Evolutionary conservation across 1,140 invertebrate species (phyloP).

Genomic region (Bombus waltoni): DNA sequence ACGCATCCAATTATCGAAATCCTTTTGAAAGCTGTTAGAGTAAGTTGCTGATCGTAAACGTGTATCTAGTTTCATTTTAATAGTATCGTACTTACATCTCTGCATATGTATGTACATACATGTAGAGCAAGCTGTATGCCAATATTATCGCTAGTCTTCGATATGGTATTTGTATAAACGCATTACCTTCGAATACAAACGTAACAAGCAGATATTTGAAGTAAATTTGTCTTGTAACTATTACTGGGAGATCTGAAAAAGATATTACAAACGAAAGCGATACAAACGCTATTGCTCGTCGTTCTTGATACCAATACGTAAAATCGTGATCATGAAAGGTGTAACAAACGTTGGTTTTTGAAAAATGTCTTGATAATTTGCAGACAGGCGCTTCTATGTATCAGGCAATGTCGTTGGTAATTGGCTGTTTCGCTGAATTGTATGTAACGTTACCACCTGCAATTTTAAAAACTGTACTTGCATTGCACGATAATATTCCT

Average conservation of each 20-base stretch:
- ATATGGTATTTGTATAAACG: background rate
- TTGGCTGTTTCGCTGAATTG: constrained; percentile 87
- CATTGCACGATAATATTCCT: constrained; percentile 86
- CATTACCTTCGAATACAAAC: background rate
- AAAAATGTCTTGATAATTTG: background rate
- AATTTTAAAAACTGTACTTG: constrained; percentile 82
- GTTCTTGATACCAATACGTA: too few relatives aligned
- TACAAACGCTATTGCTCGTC: background rate
- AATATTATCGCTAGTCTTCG: background rate
- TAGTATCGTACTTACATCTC: too few relatives aligned
- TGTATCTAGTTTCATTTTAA: background rate
- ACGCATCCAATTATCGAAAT: constrained; percentile 86
- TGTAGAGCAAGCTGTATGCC: too few relatives aligned
- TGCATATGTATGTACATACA: too few relatives aligned
- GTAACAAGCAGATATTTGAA: too few relatives aligned
- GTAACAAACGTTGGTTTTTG: background rate
- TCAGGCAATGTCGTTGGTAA: constrained; percentile 88
- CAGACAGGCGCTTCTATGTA: constrained; percentile 89
- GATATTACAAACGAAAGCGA: too few relatives aligned
- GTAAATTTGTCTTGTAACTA: too few relatives aligned
- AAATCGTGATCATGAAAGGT: background rate
- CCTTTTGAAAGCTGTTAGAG: constrained; percentile 85
- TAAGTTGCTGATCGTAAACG: constrained; percentile 45
- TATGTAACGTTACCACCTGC: constrained; percentile 85
- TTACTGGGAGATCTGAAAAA: background rate